These are phyloP conservation scores for Bagarius yarrelli DNA, from an alignment of 2,113 vertebrate species.

Conservation along the genomic window DNA sequence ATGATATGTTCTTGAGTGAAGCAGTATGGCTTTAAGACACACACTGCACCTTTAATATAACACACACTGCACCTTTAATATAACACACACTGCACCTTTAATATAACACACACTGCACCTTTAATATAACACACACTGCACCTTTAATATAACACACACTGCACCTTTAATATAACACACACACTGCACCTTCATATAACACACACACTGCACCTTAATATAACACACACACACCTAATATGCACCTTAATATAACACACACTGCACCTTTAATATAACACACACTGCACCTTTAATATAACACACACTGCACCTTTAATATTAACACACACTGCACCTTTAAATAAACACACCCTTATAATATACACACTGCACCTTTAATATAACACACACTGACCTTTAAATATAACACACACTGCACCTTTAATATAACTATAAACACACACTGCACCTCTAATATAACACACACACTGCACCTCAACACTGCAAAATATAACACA, in stretches of 20 bases:
- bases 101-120: constrained; percentile 50
- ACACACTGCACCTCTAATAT: constrained; percentile 54
- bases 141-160: constrained; percentile 55
- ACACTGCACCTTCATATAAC: not conserved
- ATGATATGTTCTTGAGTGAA: too few relatives aligned
- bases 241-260: too few relatives aligned
- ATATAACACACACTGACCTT: too few relatives aligned
- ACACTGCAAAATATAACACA: too few relatives aligned
- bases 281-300: constrained; percentile 55
- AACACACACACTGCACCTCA: not conserved
- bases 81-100: constrained; percentile 16
- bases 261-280: constrained; percentile 55
- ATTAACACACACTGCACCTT: constrained; percentile 50
- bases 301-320: constrained; percentile 22
- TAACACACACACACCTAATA: too few relatives aligned
- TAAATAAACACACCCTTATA: too few relatives aligned
- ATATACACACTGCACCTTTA: constrained; percentile 15
- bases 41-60: too few relatives aligned
- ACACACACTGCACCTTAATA: not conserved
- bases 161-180: constrained; percentile 57
- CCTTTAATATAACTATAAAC: constrained; percentile 63
- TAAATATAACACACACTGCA: not conserved
- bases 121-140: constrained; percentile 54
- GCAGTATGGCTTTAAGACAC: too few relatives aligned
- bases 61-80: constrained; percentile 53